These are phyloP conservation scores for Toxotes lorentzi DNA, from an alignment of 2,797 vertebrate genomes.

Conservation along the genomic window DNA sequence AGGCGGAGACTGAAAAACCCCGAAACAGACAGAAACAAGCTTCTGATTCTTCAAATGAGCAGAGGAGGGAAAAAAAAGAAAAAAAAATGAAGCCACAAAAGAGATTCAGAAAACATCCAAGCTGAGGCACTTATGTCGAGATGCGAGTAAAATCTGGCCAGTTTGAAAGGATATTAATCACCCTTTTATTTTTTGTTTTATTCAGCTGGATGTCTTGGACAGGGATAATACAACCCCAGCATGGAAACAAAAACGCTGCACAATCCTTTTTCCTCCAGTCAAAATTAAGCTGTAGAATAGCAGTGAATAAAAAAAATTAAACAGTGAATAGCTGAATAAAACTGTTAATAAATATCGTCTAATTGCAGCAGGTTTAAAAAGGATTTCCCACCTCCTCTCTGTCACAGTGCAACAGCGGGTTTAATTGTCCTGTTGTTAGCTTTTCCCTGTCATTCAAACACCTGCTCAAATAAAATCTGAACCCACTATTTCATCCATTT, in stretches of 20 bases:
- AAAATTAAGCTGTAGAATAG: neutral
- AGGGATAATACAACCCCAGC: neutral
- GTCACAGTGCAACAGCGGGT: neutral
- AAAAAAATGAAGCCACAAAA: neutral
- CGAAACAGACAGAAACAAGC: neutral
- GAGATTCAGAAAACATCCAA: neutral
- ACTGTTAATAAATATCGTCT: neutral
- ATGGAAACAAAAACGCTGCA: neutral
- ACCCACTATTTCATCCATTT: slow-evolving; percentile 28
- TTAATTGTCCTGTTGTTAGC: neutral
- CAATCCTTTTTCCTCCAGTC: neutral
- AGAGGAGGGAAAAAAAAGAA: neutral
- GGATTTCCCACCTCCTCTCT: neutral
- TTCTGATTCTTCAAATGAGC: neutral
- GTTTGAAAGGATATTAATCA: neutral
- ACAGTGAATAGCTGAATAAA: neutral
- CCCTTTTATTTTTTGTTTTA: neutral
- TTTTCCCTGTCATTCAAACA: slow-evolving; percentile 23
- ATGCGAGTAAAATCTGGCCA: neutral
- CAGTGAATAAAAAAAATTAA: neutral
- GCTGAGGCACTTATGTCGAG: too few species aligned
- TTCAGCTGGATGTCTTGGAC: neutral
- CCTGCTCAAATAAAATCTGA: neutral
- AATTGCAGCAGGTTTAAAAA: slow-evolving; percentile 9
- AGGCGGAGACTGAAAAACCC: neutral